Base-by-base conservation (phyloP, 2,888 invertebrate species). In the Scaptodrosophila latifasciaeformis region DNA sequence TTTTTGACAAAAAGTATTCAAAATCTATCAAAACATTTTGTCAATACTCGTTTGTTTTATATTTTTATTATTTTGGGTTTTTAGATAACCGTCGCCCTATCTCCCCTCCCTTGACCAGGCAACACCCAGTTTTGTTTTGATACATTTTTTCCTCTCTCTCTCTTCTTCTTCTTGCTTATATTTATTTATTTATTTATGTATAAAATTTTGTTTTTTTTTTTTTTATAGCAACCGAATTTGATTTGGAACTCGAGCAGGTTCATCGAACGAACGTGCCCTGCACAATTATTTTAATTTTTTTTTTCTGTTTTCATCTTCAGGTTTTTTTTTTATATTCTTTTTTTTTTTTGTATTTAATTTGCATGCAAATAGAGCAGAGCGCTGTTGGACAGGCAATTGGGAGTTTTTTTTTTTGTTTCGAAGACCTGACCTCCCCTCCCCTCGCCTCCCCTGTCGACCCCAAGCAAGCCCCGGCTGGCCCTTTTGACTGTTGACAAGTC, bases 341-440 rank as follows among this genome's bases (percentile, higher is more conserved):
- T 37, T 21, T 29, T 34, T 31, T 21, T 55, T 34, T 15, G 51
- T 49, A 43, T 58, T 65, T 62, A 67, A 79, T 60, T 74, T 68
- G 56, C 65, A 68, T 79, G 76, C 72, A 76, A 76, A 76, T 76
- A 59, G 72, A 54, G 48, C 51, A 27, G 30, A 35, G 56, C 19
- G 31, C 6, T 12, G 24, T 12, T 13, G n/a, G n/a, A n/a, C n/a
- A n/a, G n/a, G n/a, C n/a, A n/a, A n/a, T n/a, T n/a, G n/a, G n/a
- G n/a, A n/a, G n/a, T n/a, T n/a, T n/a, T n/a, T n/a, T n/a, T n/a
- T n/a, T n/a, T n/a, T n/a, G n/a, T n/a, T n/a, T 3, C 39, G 39
- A 4, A 6, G 39, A 39, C 18, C 10, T 39, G n/a, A n/a, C n/a
- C n/a, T n/a, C n/a, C n/a, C n/a, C n/a, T n/a, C n/a, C n/a, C n/a